phyloP scores from a whole-genome alignment of 2,113 vertebrate species.

The Ptyas mucosa region DNA sequence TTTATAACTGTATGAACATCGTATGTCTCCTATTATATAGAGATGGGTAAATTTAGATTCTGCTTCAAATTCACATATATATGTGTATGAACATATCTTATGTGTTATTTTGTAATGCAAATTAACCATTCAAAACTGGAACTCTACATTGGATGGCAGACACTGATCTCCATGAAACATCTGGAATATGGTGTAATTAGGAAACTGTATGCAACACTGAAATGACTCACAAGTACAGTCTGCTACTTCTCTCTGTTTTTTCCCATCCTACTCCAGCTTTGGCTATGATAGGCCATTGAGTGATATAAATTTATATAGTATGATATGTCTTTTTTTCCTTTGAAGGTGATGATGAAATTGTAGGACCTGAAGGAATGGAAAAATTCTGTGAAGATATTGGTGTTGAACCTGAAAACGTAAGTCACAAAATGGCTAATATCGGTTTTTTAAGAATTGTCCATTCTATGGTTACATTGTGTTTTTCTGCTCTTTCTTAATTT shows the following conservation, averaged over 20 bases:
- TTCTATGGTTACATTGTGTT: not conserved
- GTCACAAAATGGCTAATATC: constrained; percentile 43
- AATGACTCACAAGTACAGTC: not conserved
- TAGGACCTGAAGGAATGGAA: constrained; percentile 96
- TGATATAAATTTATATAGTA: not conserved
- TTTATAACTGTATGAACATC: not conserved
- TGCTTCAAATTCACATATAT: not conserved
- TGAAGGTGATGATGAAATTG: constrained; percentile 86
- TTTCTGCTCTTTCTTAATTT: not conserved
- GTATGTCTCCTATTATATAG: not conserved
- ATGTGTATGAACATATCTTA: too few species aligned
- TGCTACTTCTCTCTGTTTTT: not conserved
- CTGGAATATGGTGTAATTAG: not conserved
- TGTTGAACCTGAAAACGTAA: constrained; percentile 96
- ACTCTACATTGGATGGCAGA: not conserved
- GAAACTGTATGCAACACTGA: not conserved
- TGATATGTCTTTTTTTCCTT: constrained; percentile 47
- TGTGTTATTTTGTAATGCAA: too few species aligned
- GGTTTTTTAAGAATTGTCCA: not conserved
- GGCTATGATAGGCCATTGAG: not conserved
- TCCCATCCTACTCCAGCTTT: not conserved
- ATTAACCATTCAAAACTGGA: not conserved
- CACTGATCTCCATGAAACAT: not conserved
- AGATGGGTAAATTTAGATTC: not conserved
- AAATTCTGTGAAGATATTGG: constrained; percentile 97